Conservation (phyloP, 2,888 invertebrate genomes). For the Acanthosepion lycidas region DNA sequence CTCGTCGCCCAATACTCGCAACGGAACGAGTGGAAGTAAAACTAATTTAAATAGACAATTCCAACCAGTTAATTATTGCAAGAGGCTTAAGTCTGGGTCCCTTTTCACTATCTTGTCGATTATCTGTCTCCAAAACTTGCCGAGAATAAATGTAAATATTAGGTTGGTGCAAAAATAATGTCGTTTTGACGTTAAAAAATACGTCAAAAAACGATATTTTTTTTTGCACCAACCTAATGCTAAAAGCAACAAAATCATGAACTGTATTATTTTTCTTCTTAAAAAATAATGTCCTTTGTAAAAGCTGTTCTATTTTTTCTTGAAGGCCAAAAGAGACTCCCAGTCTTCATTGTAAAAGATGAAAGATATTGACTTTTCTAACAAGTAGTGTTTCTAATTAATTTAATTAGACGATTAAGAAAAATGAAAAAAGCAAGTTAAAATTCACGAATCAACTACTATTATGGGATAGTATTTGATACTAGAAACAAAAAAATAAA, state of each 20-base stretch:
- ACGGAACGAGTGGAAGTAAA: no score
- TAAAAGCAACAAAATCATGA: background rate
- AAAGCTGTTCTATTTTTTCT: background rate
- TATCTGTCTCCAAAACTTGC: background rate
- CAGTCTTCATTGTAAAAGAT: background rate
- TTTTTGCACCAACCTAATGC: no score
- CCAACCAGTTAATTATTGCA: no score
- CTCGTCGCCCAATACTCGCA: no score
- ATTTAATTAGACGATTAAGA: background rate
- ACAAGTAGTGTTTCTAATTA: background rate
- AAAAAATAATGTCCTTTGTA: background rate
- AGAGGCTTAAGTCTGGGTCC: no score
- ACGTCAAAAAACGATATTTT: no score
- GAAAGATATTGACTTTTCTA: background rate
- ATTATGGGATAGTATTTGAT: background rate
- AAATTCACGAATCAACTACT: background rate
- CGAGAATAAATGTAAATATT: background rate
- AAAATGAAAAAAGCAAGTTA: background rate
- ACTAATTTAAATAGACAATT: no score
- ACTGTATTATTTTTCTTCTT: background rate
- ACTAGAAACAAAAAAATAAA: background rate
- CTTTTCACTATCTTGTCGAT: no score
- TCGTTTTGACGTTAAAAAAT: no score
- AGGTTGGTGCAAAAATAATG: no score
- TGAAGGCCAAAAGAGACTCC: background rate